These are phyloP conservation scores for Phyto melanocephala DNA, from an alignment of 2,888 invertebrate species.

Conservation along the genomic window DNA sequence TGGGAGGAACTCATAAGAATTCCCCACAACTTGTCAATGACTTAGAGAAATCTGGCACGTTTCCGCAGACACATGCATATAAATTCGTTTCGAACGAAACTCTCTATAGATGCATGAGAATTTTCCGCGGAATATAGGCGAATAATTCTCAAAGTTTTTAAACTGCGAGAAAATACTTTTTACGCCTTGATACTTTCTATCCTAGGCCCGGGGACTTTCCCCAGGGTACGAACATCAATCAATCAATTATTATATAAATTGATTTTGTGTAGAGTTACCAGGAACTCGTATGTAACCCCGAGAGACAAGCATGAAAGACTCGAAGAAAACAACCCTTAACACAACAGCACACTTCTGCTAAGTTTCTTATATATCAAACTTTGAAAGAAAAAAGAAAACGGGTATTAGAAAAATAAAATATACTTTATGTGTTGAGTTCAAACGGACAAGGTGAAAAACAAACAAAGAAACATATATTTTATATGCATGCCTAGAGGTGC, in stretches of 20 bases:
- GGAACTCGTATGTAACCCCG: slow-evolving; percentile 78
- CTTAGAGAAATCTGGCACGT: slow-evolving; percentile 77
- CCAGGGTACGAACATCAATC: slow-evolving; percentile 72
- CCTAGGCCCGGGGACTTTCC: slow-evolving; percentile 79
- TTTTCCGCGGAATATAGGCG: slow-evolving; percentile 77
- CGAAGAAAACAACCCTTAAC: slow-evolving; percentile 63
- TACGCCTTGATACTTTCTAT: slow-evolving; percentile 79
- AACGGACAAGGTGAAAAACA: not conserved
- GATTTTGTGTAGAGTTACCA: slow-evolving; percentile 72
- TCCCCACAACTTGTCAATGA: slow-evolving; percentile 72
- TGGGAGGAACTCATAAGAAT: slow-evolving; percentile 33
- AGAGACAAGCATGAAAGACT: slow-evolving; percentile 78
- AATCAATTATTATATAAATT: too few relatives aligned
- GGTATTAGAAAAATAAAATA: slow-evolving; percentile 67
- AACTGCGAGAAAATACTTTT: slow-evolving; percentile 60
- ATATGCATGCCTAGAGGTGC: not conserved
- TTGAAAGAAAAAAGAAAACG: slow-evolving; percentile 66
- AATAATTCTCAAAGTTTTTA: slow-evolving; percentile 6
- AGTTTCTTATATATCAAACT: slow-evolving; percentile 40
- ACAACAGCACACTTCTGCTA: fast-evolving
- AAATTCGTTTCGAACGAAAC: slow-evolving; percentile 70
- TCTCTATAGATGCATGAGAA: slow-evolving; percentile 74
- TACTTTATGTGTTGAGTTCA: not conserved
- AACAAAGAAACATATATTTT: not conserved
- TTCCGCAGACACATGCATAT: slow-evolving; percentile 75